These are phyloP conservation scores for Catharus bicknelli DNA, from an alignment of 2,113 vertebrate species.

Conservation along the genomic window DNA sequence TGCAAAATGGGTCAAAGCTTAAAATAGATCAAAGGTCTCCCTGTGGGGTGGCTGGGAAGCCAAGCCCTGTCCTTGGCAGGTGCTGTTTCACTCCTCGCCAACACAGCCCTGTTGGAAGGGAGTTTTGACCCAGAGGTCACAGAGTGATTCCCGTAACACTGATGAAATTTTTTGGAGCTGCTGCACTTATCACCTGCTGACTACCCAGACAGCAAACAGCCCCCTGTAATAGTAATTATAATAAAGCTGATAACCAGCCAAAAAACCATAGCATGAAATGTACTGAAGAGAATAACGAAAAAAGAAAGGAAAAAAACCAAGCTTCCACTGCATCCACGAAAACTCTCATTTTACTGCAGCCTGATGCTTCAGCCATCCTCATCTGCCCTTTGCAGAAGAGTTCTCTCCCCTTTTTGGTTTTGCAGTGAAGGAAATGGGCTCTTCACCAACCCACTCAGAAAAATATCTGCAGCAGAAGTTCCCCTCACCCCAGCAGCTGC, in stretches of 20 bases:
- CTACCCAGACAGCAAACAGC: constrained; percentile 59
- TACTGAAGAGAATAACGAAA: accelerated
- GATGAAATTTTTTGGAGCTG: constrained; percentile 22
- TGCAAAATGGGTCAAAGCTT: not conserved
- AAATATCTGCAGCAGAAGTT: not conserved
- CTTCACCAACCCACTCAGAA: not conserved
- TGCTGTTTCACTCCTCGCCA: not conserved
- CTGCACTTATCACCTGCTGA: constrained; percentile 14
- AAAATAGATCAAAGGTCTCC: not conserved
- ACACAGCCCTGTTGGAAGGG: constrained; percentile 28
- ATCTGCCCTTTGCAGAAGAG: not conserved
- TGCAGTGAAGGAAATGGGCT: not conserved
- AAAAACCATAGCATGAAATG: not conserved
- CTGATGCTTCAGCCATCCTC: not conserved
- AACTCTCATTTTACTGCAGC: not conserved
- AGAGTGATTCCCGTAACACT: not conserved
- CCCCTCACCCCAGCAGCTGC: not conserved
- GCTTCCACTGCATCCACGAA: not conserved
- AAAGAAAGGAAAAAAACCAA: not conserved
- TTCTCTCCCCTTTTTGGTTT: not conserved
- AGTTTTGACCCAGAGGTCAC: constrained; percentile 47
- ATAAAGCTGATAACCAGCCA: not conserved
- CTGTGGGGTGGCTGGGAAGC: accelerated
- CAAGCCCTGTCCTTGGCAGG: not conserved
- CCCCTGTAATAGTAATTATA: not conserved